These are phyloP conservation scores for Lobophora halterata DNA, from an alignment of 2,888 invertebrate species.

Conservation along the genomic window DNA sequence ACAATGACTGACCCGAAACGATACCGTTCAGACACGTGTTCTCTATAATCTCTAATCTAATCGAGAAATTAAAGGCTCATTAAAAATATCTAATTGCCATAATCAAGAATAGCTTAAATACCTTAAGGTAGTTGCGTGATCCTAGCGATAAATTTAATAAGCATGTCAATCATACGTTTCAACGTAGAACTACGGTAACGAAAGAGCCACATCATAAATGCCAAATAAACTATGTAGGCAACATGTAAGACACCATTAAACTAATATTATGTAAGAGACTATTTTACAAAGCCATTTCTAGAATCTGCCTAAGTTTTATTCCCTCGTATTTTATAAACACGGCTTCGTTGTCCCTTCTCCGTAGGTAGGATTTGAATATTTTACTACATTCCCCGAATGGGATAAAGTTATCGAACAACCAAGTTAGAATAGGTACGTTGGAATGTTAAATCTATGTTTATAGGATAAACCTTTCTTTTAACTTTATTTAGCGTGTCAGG, in stretches of 20 bases:
- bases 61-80: not conserved
- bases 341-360: constrained; percentile 1
- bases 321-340: constrained; percentile 1
- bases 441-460: constrained; percentile 4
- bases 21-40: no score
- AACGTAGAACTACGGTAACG: constrained; percentile 27
- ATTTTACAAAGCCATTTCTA: constrained; percentile 12
- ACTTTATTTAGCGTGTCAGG: no score
- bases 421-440: constrained; percentile 13
- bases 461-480: constrained; percentile 3
- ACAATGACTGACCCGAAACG: no score
- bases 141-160: constrained; percentile 30
- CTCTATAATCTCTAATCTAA: not conserved
- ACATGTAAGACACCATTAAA: constrained; percentile 20
- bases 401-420: constrained; percentile 18
- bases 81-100: constrained; percentile 4
- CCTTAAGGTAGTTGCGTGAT: constrained; percentile 33
- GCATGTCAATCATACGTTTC: constrained; percentile 45
- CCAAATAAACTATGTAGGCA: constrained; percentile 27
- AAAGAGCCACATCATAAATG: constrained; percentile 15
- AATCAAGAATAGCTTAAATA: constrained; percentile 17
- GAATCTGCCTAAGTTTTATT: constrained; percentile 15
- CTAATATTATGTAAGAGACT: constrained; percentile 20
- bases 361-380: constrained; percentile 23
- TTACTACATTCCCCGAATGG: constrained; percentile 23